Conservation (phyloP, 92 coral and sea anemone genomes). For the Paramuricea clavata region DNA sequence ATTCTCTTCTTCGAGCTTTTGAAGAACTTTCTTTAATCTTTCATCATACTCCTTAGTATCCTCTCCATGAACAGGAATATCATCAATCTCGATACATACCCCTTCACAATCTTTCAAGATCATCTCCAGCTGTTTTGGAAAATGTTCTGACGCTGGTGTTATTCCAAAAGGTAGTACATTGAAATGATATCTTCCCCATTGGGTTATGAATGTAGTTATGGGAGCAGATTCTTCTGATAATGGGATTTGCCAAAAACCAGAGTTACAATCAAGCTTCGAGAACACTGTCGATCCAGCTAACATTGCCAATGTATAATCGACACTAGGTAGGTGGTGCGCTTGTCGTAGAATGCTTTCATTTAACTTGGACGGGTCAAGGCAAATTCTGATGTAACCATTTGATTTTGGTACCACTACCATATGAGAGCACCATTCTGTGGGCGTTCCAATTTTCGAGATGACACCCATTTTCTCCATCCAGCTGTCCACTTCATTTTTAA, state of each 20-base stretch:
- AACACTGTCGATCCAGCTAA: constrained; percentile 10
- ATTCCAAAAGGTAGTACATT: constrained; percentile 46
- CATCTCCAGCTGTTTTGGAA: constrained; percentile 42
- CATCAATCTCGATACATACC: constrained; percentile 23
- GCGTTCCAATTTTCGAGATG: constrained; percentile 17
- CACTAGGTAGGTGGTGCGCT: constrained; percentile 18
- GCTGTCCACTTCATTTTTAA: neutral
- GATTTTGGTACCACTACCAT: constrained; percentile 44
- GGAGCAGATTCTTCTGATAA: neutral
- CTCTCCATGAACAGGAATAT: constrained; percentile 24
- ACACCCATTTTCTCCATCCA: constrained; percentile 47
- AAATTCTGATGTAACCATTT: constrained; percentile 17
- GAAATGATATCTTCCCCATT: neutral
- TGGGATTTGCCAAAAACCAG: constrained; percentile 44
- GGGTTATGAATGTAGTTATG: constrained; percentile 28
- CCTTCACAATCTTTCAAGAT: constrained; percentile 35
- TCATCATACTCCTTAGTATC: constrained; percentile 5
- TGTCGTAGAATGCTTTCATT: constrained; percentile 37
- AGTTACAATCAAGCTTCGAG: constrained; percentile 31
- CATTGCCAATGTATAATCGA: constrained; percentile 25
- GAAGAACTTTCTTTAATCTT: constrained; percentile 11
- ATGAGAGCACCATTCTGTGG: constrained; percentile 20
- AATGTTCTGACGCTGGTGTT: constrained; percentile 41
- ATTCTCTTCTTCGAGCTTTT: constrained; percentile 25
- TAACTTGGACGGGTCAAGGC: constrained; percentile 26